These are phyloP conservation scores for Eremophila alpestris DNA, from an alignment of 2,797 vertebrate species.

Conservation along the genomic window DNA sequence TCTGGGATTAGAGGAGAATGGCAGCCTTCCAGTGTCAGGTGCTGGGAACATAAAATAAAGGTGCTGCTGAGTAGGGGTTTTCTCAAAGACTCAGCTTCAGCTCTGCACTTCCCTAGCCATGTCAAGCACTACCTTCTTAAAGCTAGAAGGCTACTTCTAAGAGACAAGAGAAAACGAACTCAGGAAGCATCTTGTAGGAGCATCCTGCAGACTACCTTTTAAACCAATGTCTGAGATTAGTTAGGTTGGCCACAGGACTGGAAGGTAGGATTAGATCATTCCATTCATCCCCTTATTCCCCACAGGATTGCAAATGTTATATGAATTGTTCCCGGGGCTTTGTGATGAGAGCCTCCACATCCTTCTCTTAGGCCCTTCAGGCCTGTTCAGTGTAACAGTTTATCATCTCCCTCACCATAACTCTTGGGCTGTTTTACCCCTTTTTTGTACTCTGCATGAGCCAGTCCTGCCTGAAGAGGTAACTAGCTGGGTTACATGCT, in stretches of 20 bases:
- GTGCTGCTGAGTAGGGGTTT: neutral
- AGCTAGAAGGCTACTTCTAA: neutral
- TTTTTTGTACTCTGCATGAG: neutral
- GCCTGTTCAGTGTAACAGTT: neutral
- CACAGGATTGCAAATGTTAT: neutral
- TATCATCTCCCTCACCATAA: neutral
- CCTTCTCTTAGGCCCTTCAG: neutral
- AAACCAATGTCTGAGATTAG: neutral
- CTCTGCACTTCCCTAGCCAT: neutral
- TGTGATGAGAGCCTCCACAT: neutral
- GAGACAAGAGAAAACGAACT: neutral
- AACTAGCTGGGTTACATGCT: neutral
- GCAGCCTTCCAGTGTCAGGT: constrained; percentile 19
- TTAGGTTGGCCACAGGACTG: neutral
- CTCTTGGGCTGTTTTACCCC: neutral
- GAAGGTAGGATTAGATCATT: neutral
- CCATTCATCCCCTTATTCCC: neutral
- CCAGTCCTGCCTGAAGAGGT: neutral
- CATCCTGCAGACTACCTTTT: neutral
- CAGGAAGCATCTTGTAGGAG: neutral
- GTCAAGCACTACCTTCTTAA: neutral
- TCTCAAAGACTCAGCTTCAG: neutral
- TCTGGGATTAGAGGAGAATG: neutral
- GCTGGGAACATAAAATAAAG: neutral
- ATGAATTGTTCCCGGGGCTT: neutral